Evolutionary conservation across 1,140 invertebrate species (phyloP).

Genomic region (Brachionus calyciflorus): DNA sequence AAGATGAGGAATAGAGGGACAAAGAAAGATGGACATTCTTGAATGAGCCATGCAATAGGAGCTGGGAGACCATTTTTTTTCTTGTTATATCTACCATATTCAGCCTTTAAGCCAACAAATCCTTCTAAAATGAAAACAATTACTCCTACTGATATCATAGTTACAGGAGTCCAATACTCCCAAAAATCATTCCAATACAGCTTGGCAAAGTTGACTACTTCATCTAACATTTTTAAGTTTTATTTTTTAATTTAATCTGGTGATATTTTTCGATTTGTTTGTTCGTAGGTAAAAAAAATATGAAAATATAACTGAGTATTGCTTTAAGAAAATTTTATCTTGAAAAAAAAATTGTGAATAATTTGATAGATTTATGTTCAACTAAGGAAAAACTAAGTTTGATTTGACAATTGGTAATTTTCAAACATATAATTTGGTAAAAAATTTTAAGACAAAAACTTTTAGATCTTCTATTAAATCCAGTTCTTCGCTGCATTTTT

Average conservation of each 20-base stretch:
- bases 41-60: slow-evolving; percentile 45
- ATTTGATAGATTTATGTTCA: too few relatives aligned
- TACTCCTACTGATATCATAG: slow-evolving; percentile 20
- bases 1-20: slow-evolving; percentile 29
- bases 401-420: too few relatives aligned
- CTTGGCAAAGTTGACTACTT: not conserved
- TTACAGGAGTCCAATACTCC: slow-evolving; percentile 34
- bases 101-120: slow-evolving; percentile 36
- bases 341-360: not conserved
- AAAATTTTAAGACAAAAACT: not conserved
- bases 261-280: too few relatives aligned
- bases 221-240: not conserved
- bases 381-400: too few relatives aligned
- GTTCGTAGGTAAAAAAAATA: too few relatives aligned
- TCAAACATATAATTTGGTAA: too few relatives aligned
- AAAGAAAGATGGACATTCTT: slow-evolving; percentile 47
- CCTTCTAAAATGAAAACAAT: slow-evolving; percentile 30
- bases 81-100: slow-evolving; percentile 44
- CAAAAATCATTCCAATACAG: not conserved
- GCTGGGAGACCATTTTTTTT: slow-evolving; percentile 10
- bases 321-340: too few relatives aligned
- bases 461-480: not conserved
- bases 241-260: not conserved
- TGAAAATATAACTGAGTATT: too few relatives aligned
- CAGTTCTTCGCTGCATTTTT: not conserved